Evolutionary conservation across 2,797 vertebrate species (phyloP).

Genomic region (Apogon talboti): DNA sequence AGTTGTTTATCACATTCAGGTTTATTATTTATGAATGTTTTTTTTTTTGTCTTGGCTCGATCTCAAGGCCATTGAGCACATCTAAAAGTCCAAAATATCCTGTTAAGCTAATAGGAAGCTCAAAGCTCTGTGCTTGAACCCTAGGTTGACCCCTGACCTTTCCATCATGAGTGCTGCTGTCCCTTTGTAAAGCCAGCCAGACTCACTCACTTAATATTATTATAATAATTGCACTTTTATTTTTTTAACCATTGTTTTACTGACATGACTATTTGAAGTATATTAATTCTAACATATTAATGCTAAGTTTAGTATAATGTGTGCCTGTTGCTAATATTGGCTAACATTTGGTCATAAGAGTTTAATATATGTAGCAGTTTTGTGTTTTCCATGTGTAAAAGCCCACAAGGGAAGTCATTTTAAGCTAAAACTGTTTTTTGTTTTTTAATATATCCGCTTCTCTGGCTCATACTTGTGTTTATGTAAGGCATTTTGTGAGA

Average conservation of each 20-base stretch:
- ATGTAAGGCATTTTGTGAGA: slow-evolving; percentile 40
- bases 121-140: slow-evolving; percentile 18
- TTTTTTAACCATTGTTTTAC: slow-evolving; percentile 56
- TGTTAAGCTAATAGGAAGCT: neutral
- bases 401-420: slow-evolving; percentile 51
- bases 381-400: slow-evolving; percentile 30
- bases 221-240: slow-evolving; percentile 64
- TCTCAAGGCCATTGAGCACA: slow-evolving; percentile 1
- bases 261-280: slow-evolving; percentile 30
- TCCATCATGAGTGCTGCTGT: slow-evolving; percentile 11
- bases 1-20: slow-evolving; percentile 9
- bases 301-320: slow-evolving; percentile 38
- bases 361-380: slow-evolving; percentile 44
- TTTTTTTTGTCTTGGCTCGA: neutral
- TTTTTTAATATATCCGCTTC: slow-evolving; percentile 42
- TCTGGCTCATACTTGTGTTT: slow-evolving; percentile 24
- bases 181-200: slow-evolving; percentile 4
- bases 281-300: slow-evolving; percentile 50
- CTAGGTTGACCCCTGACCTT: slow-evolving; percentile 25
- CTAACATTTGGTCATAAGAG: slow-evolving; percentile 51
- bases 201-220: slow-evolving; percentile 5
- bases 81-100: neutral
- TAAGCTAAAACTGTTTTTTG: slow-evolving; percentile 48
- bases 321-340: slow-evolving; percentile 36
- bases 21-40: slow-evolving; percentile 11